Percentiles rank a stretch among this genome's conserved stretches.
These are phyloP conservation scores for Thunnus maccoyii DNA, from an alignment of 2,113 vertebrate species.

Conservation along the genomic window DNA sequence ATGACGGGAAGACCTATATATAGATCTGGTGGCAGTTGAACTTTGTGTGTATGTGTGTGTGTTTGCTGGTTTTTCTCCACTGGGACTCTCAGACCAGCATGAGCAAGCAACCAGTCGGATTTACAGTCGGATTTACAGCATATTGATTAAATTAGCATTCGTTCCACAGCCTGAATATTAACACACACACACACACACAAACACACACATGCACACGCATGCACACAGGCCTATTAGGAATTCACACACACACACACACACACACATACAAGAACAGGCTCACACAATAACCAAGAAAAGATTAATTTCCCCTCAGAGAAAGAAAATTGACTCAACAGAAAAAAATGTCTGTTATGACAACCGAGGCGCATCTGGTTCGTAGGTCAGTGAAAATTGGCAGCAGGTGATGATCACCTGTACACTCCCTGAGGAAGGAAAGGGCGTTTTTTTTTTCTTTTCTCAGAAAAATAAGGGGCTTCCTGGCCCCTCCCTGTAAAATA, in stretches of 20 bases:
- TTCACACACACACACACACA: slow-evolving; percentile 9
- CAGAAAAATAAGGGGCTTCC: no score
- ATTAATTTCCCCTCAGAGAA: slow-evolving; percentile 51
- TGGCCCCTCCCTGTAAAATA: no score
- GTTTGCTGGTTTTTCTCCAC: slow-evolving; percentile 64
- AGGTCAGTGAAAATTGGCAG: slow-evolving; percentile 49
- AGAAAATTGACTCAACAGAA: slow-evolving; percentile 38
- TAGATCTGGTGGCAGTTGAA: slow-evolving; percentile 9
- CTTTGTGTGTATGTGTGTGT: slow-evolving; percentile 2
- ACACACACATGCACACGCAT: slow-evolving; percentile 31
- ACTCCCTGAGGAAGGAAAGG: not conserved
- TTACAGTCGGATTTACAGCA: slow-evolving; percentile 86
- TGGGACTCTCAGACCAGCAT: slow-evolving; percentile 86
- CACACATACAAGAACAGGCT: slow-evolving; percentile 8
- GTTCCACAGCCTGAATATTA: slow-evolving; percentile 87
- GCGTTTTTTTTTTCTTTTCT: not conserved
- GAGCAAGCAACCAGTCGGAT: slow-evolving; percentile 89
- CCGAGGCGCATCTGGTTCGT: slow-evolving; percentile 41
- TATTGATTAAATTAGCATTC: slow-evolving; percentile 97
- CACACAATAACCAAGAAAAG: slow-evolving; percentile 26
- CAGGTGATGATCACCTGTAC: slow-evolving; percentile 56
- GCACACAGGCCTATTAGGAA: not conserved
- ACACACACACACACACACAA: slow-evolving; percentile 27
- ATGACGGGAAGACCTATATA: slow-evolving; percentile 29
- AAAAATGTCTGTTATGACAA: slow-evolving; percentile 19